phyloP scores from a whole-genome alignment of 2,113 vertebrate genomes.

The Pleuronectes platessa region DNA sequence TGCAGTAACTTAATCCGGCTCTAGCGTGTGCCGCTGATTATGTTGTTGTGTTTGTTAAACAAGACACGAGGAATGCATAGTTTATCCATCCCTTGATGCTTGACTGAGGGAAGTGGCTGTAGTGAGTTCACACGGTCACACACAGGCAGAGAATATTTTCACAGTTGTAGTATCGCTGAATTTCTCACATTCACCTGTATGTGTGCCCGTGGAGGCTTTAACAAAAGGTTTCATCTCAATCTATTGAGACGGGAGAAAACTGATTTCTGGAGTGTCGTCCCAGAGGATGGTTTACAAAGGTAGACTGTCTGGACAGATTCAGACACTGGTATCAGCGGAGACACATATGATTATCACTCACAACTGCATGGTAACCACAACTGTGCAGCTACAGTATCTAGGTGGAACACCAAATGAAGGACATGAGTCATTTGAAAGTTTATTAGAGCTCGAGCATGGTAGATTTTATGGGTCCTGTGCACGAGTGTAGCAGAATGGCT shows the following conservation, averaged over 20 bases:
- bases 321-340: conserved; percentile 30
- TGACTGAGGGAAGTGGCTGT: not conserved
- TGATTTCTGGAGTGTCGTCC: conserved; percentile 37
- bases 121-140: not conserved
- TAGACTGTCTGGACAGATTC: conserved; percentile 9
- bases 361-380: not conserved
- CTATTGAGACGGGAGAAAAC: conserved; percentile 26
- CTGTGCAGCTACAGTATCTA: not conserved
- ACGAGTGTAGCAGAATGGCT: too few relatives aligned
- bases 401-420: not conserved
- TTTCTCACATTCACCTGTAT: not conserved
- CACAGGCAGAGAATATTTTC: not conserved
- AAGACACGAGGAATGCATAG: not conserved
- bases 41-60: conserved; percentile 21
- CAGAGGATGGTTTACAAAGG: conserved; percentile 37
- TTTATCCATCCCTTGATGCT: not conserved
- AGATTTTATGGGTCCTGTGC: too few relatives aligned
- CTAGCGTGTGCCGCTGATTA: conserved; percentile 10
- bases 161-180: not conserved
- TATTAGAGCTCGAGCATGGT: not conserved
- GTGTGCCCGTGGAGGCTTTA: not conserved
- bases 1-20: conserved; percentile 23
- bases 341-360: conserved; percentile 21
- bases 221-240: conserved; percentile 33
- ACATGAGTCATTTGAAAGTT: not conserved